phyloP scores from a whole-genome alignment of 2,113 vertebrate genomes.

The Daubentonia madagascariensis region DNA sequence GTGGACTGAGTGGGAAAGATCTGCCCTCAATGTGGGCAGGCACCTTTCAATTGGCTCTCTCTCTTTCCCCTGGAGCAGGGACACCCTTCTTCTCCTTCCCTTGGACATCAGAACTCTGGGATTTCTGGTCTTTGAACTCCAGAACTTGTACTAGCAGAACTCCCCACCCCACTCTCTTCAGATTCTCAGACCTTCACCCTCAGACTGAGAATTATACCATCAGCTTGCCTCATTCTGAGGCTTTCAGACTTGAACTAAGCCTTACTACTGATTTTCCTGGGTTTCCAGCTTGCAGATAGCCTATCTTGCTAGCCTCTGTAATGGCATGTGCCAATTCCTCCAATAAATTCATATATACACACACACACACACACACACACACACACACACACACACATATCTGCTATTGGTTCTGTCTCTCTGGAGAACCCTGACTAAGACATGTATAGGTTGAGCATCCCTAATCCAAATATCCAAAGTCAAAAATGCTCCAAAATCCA shows the following conservation, averaged over 20 bases:
- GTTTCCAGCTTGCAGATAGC: not conserved
- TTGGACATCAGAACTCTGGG: not conserved
- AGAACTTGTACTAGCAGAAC: not conserved
- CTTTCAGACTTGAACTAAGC: not conserved
- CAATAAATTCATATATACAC: not conserved
- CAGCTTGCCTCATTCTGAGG: not conserved
- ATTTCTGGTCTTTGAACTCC: not conserved
- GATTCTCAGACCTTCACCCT: not conserved
- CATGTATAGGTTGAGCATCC: not conserved
- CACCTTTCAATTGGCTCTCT: not conserved
- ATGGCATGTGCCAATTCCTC: not conserved
- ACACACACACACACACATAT: too few relatives aligned
- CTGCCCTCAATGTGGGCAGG: not conserved
- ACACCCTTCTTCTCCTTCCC: not conserved
- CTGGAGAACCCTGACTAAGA: not conserved
- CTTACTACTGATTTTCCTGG: not conserved
- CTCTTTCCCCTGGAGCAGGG: not conserved
- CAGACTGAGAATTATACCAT: not conserved
- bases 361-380: too few relatives aligned
- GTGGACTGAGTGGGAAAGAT: not conserved
- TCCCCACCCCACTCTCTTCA: too few relatives aligned
- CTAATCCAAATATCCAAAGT: not conserved
- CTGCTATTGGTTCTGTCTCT: not conserved
- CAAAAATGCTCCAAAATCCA: not conserved
- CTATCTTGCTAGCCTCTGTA: not conserved